Base-by-base conservation (phyloP, 2,888 invertebrate species). In the Chalcosyrphus nemorum region DNA sequence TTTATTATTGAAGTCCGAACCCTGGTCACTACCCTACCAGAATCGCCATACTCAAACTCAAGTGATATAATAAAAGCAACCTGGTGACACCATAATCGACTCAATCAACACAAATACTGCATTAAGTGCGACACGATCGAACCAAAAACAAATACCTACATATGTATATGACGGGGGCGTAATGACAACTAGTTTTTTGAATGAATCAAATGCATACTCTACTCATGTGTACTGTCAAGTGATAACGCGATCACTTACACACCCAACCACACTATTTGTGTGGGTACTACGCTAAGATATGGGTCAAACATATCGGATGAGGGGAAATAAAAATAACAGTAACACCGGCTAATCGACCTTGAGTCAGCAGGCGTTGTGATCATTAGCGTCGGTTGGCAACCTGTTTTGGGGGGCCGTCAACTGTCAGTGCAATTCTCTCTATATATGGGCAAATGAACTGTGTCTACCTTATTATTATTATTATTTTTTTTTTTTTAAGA, bases 331-430 rank as follows among this genome's bases (percentile, higher is more conserved):
- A 47, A 65, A 47, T 41, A 50, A 29, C 41, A 66, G 61, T 66
- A 50, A 68, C n/a, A 15, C 72, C 82, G 82, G 82, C 66, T 32
- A 68, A 11, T 2, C 77, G 82, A 82, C 82, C 82, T 82, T 82
- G 82, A 77, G 15, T 61, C 35, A 41, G 19, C 9, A n/a, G n/a
- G n/a, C 4, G 50, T 17, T 72, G 45, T 61, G 59, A 27, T 32
- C 77, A 82, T 77, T 47, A 50, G 71, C 59, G 61, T 61, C 59
- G 66, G 11, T 4, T 21, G 32, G 35, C 43, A 82, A 74, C 72
- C 38, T 63, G 47, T 68, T 78, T 61, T 35, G 52, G 82, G 72
- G 72, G 76, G 76, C 63, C 41, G 2, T 35, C 21, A 50, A 32
- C 32, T 11, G 9, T 19, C 47, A 13, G 4, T 21, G 7, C 57